Evolutionary conservation across 2,113 vertebrate species (phyloP).

Genomic region (Channa argus): DNA sequence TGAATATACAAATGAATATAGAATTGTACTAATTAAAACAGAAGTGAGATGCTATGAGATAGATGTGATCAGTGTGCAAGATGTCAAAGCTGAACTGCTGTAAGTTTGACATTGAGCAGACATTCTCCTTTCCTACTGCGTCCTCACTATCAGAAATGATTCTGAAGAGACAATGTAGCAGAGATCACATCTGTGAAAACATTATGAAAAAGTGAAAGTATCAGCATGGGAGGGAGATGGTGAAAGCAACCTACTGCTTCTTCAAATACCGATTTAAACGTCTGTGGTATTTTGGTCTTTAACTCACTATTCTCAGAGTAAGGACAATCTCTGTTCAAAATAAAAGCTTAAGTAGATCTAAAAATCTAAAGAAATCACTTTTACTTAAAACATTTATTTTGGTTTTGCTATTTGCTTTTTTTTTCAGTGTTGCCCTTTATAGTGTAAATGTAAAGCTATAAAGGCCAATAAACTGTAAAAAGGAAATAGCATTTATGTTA

Average conservation of each 20-base stretch:
- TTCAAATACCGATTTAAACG: conserved; percentile 1
- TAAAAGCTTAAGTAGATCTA: neutral
- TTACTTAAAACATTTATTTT: too few species aligned
- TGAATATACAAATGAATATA: neutral
- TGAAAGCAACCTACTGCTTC: conserved; percentile 2
- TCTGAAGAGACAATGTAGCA: conserved; percentile 24
- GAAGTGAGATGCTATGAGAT: conserved; percentile 36
- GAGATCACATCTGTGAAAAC: conserved; percentile 59
- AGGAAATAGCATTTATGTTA: neutral
- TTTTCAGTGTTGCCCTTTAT: too few species aligned
- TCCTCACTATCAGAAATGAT: conserved; percentile 29
- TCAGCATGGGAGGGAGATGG: neutral
- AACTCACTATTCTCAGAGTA: neutral
- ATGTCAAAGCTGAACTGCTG: conserved; percentile 30
- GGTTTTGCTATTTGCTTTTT: too few species aligned
- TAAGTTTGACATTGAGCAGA: conserved; percentile 51
- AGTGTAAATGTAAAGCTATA: too few species aligned
- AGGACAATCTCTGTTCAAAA: neutral
- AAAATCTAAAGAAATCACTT: too few species aligned
- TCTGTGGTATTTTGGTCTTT: conserved; percentile 1
- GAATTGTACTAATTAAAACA: conserved; percentile 48
- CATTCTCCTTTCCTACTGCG: conserved; percentile 40
- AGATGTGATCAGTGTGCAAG: conserved; percentile 37
- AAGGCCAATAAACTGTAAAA: neutral
- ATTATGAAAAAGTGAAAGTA: conserved; percentile 41